phyloP scores from a whole-genome alignment of 2,797 vertebrate species.

The Pangasius krempfi region DNA sequence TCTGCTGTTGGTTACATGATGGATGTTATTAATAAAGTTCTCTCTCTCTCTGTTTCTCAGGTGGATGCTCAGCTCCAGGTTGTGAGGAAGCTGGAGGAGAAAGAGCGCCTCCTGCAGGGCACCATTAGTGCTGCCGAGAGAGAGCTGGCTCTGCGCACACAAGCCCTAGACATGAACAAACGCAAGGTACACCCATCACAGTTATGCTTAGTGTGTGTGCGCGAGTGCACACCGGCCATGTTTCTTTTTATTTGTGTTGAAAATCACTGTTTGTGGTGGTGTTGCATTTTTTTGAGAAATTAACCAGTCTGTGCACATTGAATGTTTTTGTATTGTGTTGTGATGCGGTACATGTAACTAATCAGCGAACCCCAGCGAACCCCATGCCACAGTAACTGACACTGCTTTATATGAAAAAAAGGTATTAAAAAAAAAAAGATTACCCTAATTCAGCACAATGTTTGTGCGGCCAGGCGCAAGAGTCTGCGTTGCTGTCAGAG shows the following conservation, averaged over 20 bases:
- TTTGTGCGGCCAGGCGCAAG: slow-evolving; percentile 79
- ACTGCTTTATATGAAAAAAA: not conserved
- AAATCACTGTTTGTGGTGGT: no score
- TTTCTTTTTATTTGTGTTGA: no score
- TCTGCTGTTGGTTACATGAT: not conserved
- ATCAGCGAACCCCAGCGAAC: not conserved
- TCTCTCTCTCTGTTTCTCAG: slow-evolving; percentile 65
- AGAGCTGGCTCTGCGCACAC: slow-evolving; percentile 87
- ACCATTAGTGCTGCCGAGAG: slow-evolving; percentile 94
- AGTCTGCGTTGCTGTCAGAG: slow-evolving; percentile 88
- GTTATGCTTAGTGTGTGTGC: not conserved
- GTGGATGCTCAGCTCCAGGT: slow-evolving; percentile 96
- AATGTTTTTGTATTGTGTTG: no score
- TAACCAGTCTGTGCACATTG: no score
- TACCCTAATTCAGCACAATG: not conserved
- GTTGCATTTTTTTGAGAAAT: no score
- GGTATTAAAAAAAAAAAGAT: not conserved
- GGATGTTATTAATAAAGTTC: not conserved
- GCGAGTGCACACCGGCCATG: no score
- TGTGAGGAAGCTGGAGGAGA: slow-evolving; percentile 94
- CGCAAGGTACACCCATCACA: slow-evolving; percentile 81
- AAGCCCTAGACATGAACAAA: slow-evolving; percentile 97
- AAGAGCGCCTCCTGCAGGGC: slow-evolving; percentile 94
- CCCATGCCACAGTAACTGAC: not conserved
- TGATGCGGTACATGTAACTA: no score